phyloP scores from a whole-genome alignment of 2,797 vertebrate species.

The Spinus olivaceus region DNA sequence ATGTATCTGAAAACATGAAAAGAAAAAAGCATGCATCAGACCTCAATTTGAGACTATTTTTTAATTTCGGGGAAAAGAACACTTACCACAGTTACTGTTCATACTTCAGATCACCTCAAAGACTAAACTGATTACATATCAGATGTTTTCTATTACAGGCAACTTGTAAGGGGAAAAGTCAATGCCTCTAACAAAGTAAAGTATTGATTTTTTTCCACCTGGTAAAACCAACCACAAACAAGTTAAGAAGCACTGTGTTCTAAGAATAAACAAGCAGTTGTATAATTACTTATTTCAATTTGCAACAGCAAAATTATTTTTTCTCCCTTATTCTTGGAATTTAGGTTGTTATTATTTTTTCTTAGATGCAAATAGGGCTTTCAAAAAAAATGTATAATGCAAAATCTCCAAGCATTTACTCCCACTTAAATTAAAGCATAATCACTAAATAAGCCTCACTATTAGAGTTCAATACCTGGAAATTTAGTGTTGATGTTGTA shows the following conservation, averaged over 20 bases:
- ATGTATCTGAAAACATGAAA: not conserved
- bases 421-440: not conserved
- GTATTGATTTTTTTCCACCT: constrained; percentile 7
- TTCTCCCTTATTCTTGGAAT: not conserved
- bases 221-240: not conserved
- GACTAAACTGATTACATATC: not conserved
- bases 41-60: not conserved
- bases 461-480: not conserved
- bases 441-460: not conserved
- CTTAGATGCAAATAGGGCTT: not conserved
- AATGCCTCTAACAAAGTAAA: constrained; percentile 12
- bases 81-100: not conserved
- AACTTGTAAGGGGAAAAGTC: not conserved
- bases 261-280: not conserved
- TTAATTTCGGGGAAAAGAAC: not conserved
- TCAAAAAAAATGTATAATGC: accelerated
- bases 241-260: not conserved
- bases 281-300: not conserved
- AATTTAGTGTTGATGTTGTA: not conserved
- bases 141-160: not conserved
- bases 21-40: not conserved
- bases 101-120: not conserved
- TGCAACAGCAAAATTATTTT: not conserved
- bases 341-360: not conserved
- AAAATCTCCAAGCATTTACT: not conserved